Evolutionary conservation across 2,113 vertebrate species (phyloP).

Genomic region (Pandion haliaetus): DNA sequence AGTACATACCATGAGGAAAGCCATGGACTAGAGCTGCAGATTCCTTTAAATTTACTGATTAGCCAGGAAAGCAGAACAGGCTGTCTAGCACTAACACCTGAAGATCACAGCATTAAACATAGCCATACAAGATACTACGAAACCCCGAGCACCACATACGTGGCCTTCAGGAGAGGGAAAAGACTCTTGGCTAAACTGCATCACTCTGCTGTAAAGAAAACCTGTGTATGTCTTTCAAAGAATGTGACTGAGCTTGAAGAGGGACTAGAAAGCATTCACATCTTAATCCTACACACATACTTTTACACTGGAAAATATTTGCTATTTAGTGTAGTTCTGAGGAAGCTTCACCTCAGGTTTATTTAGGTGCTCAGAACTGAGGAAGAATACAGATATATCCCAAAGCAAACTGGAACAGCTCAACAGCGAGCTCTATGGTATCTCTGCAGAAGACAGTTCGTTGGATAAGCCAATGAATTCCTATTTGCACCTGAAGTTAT

Average conservation of each 20-base stretch:
- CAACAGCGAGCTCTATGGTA: background rate
- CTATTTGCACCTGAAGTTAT: background rate
- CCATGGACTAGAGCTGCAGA: background rate
- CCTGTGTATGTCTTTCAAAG: background rate
- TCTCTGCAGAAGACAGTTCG: background rate
- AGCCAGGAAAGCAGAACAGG: background rate
- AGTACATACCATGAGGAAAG: background rate
- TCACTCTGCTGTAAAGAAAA: background rate
- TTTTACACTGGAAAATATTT: background rate
- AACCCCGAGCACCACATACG: background rate
- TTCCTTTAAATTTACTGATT: background rate
- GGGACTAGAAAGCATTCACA: background rate
- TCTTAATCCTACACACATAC: background rate
- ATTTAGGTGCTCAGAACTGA: background rate
- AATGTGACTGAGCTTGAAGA: background rate
- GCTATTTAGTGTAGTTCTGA: background rate
- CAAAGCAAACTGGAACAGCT: background rate
- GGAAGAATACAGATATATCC: background rate
- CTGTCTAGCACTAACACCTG: background rate
- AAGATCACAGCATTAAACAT: background rate
- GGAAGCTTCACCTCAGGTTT: background rate
- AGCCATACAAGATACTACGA: background rate
- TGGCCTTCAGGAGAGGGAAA: background rate
- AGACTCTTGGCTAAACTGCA: background rate
- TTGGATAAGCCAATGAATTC: background rate